phyloP scores from a whole-genome alignment of 2,797 vertebrate species.

The Melanotaenia pygmaea region DNA sequence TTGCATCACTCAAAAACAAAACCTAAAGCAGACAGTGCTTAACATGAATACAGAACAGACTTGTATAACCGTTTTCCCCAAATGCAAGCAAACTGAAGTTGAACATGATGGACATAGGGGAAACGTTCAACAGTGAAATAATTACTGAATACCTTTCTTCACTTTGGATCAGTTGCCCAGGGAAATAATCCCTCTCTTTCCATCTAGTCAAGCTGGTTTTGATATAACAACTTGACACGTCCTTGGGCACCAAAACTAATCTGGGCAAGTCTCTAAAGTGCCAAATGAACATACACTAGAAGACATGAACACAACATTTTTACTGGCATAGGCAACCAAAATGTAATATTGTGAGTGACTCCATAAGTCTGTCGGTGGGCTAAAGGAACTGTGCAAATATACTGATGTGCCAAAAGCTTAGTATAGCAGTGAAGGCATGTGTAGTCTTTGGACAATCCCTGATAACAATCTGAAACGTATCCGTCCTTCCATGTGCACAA shows the following conservation, averaged over 20 bases:
- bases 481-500: slow-evolving; percentile 65
- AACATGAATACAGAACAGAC: not conserved
- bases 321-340: slow-evolving; percentile 64
- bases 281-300: slow-evolving; percentile 68
- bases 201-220: slow-evolving; percentile 45
- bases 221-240: slow-evolving; percentile 55
- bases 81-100: not conserved
- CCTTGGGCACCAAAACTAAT: slow-evolving; percentile 50
- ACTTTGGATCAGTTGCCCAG: slow-evolving; percentile 11
- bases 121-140: slow-evolving; percentile 2
- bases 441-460: slow-evolving; percentile 79
- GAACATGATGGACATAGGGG: slow-evolving; percentile 2
- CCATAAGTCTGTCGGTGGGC: slow-evolving; percentile 59
- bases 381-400: slow-evolving; percentile 74
- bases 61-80: not conserved
- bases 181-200: slow-evolving; percentile 49
- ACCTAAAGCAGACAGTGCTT: too few species aligned
- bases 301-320: slow-evolving; percentile 71
- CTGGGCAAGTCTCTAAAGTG: slow-evolving; percentile 40
- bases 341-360: slow-evolving; percentile 71
- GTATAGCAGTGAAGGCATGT: slow-evolving; percentile 74
- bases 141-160: slow-evolving; percentile 26
- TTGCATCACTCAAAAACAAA: too few species aligned
- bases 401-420: slow-evolving; percentile 62
- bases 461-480: slow-evolving; percentile 80